Evolutionary conservation across 2,797 vertebrate genomes (phyloP).

Genomic region (Mallotus villosus): DNA sequence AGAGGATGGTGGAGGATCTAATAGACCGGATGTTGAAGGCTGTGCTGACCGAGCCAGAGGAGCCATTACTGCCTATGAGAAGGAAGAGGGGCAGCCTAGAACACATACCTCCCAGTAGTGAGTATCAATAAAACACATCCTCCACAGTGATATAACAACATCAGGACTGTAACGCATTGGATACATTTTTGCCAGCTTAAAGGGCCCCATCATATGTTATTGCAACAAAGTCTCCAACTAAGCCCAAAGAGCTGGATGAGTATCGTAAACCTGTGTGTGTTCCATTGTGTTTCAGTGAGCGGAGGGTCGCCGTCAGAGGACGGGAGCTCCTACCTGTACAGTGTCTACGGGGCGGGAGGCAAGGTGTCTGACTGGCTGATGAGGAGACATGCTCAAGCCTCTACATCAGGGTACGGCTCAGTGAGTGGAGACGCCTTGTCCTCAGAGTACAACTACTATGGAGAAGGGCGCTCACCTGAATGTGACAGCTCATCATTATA

Average conservation of each 20-base stretch:
- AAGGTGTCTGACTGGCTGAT: slow-evolving; percentile 4
- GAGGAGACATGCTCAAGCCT: background rate
- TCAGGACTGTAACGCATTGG: no score
- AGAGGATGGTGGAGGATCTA: background rate
- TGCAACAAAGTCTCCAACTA: background rate
- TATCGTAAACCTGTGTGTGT: background rate
- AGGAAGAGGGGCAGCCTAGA: background rate
- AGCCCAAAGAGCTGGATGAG: background rate
- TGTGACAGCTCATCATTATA: no score
- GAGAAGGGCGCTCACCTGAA: no score
- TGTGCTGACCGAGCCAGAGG: background rate
- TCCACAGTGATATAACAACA: no score
- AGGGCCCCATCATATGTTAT: no score
- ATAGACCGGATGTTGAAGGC: slow-evolving; percentile 10
- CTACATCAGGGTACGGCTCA: background rate
- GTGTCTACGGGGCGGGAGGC: background rate
- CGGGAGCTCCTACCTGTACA: background rate
- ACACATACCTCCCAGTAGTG: background rate
- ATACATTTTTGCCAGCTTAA: background rate
- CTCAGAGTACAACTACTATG: no score
- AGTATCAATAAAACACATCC: background rate
- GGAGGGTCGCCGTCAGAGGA: background rate
- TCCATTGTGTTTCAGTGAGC: slow-evolving; percentile 1
- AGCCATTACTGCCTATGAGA: background rate
- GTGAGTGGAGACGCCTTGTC: background rate